Base-by-base conservation (phyloP, 1,140 invertebrate genomes). In the Drosophila simulans region DNA sequence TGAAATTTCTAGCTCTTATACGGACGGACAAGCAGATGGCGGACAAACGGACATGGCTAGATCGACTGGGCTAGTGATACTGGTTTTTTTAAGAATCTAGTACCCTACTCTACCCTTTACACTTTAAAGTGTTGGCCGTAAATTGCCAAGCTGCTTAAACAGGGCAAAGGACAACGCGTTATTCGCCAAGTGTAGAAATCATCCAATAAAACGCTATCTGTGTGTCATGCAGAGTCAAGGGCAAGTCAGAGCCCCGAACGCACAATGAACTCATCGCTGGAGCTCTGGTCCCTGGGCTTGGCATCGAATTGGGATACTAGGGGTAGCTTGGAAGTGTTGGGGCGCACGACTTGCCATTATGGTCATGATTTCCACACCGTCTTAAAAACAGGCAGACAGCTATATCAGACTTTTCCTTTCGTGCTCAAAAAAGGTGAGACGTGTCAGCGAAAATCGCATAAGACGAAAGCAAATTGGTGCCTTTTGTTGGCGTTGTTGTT, bases 321-420 rank as follows among this genome's bases (percentile, higher is more conserved):
- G 53, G 20, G 25, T 43, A 27, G 52, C 27, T 49, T 43, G 45
- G 45, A 53, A 60, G 74, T 70, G 74, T 51, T 77, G 56, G 58
- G 55, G 63, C 74, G 74, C 73, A 70, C 55, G 70, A 70, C 73
- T 62, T 77, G 73, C 73, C 73, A 77, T 77, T 77, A 76, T 76
- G 71, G 60, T 13, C 71, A 76, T 70, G 63, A 77, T 70, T 77
- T 77, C 54, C 54, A 58, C 52, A 52, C 40, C 60, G 35, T 45
- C 58, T 46, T 34, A 11, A 15, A 15, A 59, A 11, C 40, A 15
- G 22, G 1, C 48, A 11, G 8, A 34, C 25, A 34, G 25, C 48
- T n/a, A 27, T 31, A 51, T 66, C 48, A 34, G 10, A 20, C 54
- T 73, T 62, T 45, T 42, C n/a, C 40, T 40, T 54, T 54, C 34